Base-by-base conservation (phyloP, 2,113 vertebrate species). In the Colinus virginianus region DNA sequence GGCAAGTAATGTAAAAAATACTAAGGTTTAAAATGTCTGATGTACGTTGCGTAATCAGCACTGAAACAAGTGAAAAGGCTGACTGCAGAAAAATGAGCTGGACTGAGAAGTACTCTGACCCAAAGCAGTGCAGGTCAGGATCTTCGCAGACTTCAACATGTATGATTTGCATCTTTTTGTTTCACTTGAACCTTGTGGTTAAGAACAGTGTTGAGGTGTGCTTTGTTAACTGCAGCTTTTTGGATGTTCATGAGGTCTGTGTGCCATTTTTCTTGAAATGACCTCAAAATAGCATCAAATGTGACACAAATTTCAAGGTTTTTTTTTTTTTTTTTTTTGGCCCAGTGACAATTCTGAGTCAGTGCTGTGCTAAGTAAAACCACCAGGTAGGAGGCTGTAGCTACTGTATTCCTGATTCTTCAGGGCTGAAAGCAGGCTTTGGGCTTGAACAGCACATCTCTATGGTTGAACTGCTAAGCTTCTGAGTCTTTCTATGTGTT, bases 71-170 rank as follows among this genome's bases (percentile, higher is more conserved):
- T 43, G 19, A 93, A 94, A 91, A 93, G 42, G 81, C 90, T 95
- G 75, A 71, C 51, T 77, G 36, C 63, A 83, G 76, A 75, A 62
- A 75, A 95, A 82, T n/a, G 26, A 75, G 53, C 48, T 85, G 36
- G 42, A 43, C 38, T 42, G 48, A 94, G 63, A 70, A 76, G 55
- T 58, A 25, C 59, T 78, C 66, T 83, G 64, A 56, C 83, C 63
- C 76, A 40, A 36, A 83, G 40, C 51, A 62, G 28, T 28, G 69
- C 74, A 76, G 58, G 72, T 36, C 28, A 83, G 78, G 43, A 77
- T 77, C 71, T 93, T 93, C 78, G 90, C 91, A 94, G 89, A 26
- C 34, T 67, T 86, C 43, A 88, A 95, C 92, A 85, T 83, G 43
- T 79, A 34, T 55, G 46, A 75, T 90, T 94, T 96, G 43, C 76